phyloP scores from a whole-genome alignment of 2,888 invertebrate genomes.

The Dolichopus griseipennis region DNA sequence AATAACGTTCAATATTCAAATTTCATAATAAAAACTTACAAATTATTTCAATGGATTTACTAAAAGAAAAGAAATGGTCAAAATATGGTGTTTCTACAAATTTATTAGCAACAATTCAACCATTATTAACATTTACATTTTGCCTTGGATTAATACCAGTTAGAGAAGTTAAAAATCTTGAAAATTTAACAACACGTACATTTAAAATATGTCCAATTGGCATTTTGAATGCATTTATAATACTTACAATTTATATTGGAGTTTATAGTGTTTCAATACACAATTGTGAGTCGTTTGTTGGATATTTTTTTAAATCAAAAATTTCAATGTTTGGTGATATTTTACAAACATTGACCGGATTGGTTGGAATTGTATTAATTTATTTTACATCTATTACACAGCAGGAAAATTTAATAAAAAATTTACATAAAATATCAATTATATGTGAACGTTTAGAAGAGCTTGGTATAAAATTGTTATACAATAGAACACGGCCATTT shows the following conservation, averaged over 20 bases:
- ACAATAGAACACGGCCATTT: slow-evolving; percentile 36
- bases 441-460: slow-evolving; percentile 34
- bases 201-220: slow-evolving; percentile 27
- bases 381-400: slow-evolving; percentile 33
- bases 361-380: slow-evolving; percentile 35
- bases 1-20: too few species aligned
- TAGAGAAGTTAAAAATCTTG: slow-evolving; percentile 32
- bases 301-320: slow-evolving; percentile 37
- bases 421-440: slow-evolving; percentile 30
- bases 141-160: slow-evolving; percentile 38
- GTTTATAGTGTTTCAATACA: slow-evolving; percentile 33
- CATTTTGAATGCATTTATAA: slow-evolving; percentile 32
- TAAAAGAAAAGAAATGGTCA: not conserved
- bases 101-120: slow-evolving; percentile 28
- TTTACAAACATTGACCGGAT: slow-evolving; percentile 35
- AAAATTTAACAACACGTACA: slow-evolving; percentile 16
- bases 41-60: not conserved
- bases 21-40: too few species aligned
- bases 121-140: slow-evolving; percentile 34
- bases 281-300: slow-evolving; percentile 35
- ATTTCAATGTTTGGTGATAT: slow-evolving; percentile 37
- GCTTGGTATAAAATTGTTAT: slow-evolving; percentile 36
- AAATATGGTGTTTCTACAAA: not conserved
- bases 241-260: slow-evolving; percentile 28
- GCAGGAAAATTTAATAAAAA: slow-evolving; percentile 31